Percentiles rank a stretch among this genome's conserved stretches.
These are phyloP conservation scores for Casuarius casuarius DNA, from an alignment of 2,113 vertebrate species.

Conservation along the genomic window DNA sequence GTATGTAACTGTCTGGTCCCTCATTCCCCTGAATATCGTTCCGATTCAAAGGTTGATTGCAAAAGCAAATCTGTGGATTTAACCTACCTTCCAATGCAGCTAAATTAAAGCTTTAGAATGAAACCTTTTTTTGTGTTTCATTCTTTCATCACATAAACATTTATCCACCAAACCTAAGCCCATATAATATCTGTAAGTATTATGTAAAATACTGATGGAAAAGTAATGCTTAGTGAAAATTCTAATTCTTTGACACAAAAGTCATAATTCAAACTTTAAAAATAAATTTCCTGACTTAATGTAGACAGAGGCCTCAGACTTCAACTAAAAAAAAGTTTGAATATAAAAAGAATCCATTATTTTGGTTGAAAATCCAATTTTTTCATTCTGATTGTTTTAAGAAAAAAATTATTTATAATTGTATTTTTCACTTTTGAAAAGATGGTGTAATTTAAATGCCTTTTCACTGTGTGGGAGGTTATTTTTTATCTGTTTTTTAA, in stretches of 20 bases:
- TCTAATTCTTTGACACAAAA: neutral
- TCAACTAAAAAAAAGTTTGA: neutral
- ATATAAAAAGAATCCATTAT: neutral
- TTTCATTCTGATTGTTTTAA: neutral
- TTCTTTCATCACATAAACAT: neutral
- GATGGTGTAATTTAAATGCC: neutral
- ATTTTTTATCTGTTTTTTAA: neutral
- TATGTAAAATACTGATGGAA: neutral
- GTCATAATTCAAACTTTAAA: neutral
- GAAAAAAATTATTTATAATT: neutral
- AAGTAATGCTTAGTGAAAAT: neutral
- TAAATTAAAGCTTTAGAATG: slow-evolving; percentile 2
- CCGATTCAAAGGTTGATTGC: neutral
- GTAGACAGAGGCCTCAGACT: neutral
- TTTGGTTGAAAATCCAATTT: neutral
- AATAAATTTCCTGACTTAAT: neutral
- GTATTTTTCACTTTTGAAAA: neutral
- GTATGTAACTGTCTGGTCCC: neutral
- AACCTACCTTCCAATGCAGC: neutral
- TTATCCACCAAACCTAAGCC: neutral
- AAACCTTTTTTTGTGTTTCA: slow-evolving; percentile 27
- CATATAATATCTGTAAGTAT: neutral
- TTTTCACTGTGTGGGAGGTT: neutral
- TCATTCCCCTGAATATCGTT: neutral
- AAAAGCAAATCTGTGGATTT: neutral